phyloP scores from a whole-genome alignment of 2,797 vertebrate species.

The Chrosomus eos region DNA sequence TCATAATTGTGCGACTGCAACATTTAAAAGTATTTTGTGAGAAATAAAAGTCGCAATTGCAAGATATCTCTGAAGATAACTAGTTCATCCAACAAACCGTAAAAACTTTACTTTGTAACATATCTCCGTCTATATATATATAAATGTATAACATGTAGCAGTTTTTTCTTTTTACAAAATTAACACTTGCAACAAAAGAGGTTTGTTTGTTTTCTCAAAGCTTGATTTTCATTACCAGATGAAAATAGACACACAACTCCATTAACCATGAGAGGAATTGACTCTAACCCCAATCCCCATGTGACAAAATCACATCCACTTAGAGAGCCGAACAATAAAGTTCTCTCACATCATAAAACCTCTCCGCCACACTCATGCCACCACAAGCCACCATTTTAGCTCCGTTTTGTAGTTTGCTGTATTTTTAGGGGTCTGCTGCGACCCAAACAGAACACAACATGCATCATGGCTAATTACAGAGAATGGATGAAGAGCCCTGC shows the following conservation, averaged over 20 bases:
- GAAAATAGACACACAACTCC: slow-evolving; percentile 45
- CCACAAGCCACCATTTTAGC: slow-evolving; percentile 28
- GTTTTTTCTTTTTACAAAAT: slow-evolving; percentile 19
- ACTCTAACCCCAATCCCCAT: slow-evolving; percentile 50
- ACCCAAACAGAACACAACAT: slow-evolving; percentile 47
- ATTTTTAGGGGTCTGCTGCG: slow-evolving; percentile 53
- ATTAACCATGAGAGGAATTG: slow-evolving; percentile 56
- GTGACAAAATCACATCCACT: slow-evolving; percentile 53
- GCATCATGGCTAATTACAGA: slow-evolving; percentile 60
- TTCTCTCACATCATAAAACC: slow-evolving; percentile 36
- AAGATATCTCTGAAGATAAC: background rate
- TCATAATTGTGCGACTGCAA: background rate
- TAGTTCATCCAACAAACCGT: background rate
- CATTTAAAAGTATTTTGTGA: background rate
- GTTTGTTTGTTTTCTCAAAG: slow-evolving; percentile 48
- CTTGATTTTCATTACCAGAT: slow-evolving; percentile 39
- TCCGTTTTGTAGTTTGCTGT: slow-evolving; percentile 33
- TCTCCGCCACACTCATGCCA: slow-evolving; percentile 17
- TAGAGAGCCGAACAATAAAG: slow-evolving; percentile 46
- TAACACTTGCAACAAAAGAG: slow-evolving; percentile 42
- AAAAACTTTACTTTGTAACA: background rate
- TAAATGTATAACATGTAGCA: background rate
- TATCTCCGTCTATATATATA: background rate
- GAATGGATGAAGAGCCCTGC: slow-evolving; percentile 51
- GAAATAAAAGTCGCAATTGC: background rate